Evolutionary conservation across 1,140 invertebrate genomes (phyloP), one percentile per base, ranked within the genome.

Genomic region (Stegodyphus mimosarum): DNA sequence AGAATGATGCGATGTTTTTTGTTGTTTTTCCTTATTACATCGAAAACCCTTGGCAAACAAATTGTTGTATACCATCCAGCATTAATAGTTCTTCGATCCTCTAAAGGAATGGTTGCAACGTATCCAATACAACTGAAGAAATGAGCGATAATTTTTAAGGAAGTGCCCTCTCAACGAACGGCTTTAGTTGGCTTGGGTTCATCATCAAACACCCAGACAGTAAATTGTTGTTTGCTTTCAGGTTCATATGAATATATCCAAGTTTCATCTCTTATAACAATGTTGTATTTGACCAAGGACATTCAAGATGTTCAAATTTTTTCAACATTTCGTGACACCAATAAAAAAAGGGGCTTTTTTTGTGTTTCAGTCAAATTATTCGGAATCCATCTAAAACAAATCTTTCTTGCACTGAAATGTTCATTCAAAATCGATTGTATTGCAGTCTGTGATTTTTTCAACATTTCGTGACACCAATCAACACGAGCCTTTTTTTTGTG

Each of bases 181-280:
- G 89, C 33, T 81, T 89, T 90, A 76, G 88, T 89, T 88, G 88
- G 88, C 74, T 90, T 90, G 83, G 84, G 85, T 84, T 90, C 88
- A 75, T 89, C 86, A 89, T 89, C 88, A 69, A 90, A 89, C 74
- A 89, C 86, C 87, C 88, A 88, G 33, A 73, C 69, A 81, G 70
- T 86, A 83, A 84, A 88, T 71, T 87, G n/a, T n/a, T n/a, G 67
- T 87, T 88, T 88, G n/a, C 10, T 85, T 88, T 87, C 55, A 0
- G 76, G 50, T 18, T 79, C 79, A 75, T 84, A 85, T 63, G 80
- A 63, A 67, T 79, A 85, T 13, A 79, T 80, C 72, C 76, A 81
- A 52, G 86, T 76, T 88, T 87, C 17, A 64, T 86, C 84, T 51
- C 84, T 77, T 87, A 48, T 85, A 53, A 52, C 9, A 18, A 55